A percentile compares a stretch with the other conserved stretches of the same genome.
Conservation (phyloP, 2,797 vertebrate species). For the Muscicapa comitata region DNA sequence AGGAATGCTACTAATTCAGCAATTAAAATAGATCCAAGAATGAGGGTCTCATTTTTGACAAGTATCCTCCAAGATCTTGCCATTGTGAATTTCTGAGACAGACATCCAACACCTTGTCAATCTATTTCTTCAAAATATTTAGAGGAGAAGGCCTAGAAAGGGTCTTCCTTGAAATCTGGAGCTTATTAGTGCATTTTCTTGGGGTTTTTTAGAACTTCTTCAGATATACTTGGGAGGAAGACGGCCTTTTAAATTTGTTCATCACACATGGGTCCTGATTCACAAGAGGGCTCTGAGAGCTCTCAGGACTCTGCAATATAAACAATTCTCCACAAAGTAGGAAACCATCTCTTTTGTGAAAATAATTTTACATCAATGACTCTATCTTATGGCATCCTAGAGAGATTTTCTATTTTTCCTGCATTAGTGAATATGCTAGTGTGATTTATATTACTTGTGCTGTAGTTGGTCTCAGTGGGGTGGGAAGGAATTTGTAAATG, state of each 20-base stretch:
- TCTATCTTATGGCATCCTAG: not conserved
- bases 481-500: not conserved
- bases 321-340: not conserved
- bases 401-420: not conserved
- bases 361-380: not conserved
- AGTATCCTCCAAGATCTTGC: not conserved
- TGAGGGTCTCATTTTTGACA: not conserved
- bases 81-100: not conserved
- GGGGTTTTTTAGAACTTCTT: not conserved
- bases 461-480: not conserved
- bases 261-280: not conserved
- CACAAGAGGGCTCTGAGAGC: not conserved
- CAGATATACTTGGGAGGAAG: not conserved
- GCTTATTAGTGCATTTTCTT: not conserved
- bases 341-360: not conserved
- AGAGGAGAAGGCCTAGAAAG: not conserved
- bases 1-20: not conserved
- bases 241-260: not conserved
- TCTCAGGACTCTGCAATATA: not conserved
- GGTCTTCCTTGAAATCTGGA: not conserved
- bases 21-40: not conserved
- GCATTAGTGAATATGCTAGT: not conserved
- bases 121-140: not conserved
- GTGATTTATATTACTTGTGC: not conserved
- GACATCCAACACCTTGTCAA: not conserved